Percentiles rank a stretch among this genome's conserved stretches.
These are phyloP conservation scores for Hydrozoanthus tunicans DNA, from an alignment of 64 coral and sea anemone genomes.

Conservation along the genomic window DNA sequence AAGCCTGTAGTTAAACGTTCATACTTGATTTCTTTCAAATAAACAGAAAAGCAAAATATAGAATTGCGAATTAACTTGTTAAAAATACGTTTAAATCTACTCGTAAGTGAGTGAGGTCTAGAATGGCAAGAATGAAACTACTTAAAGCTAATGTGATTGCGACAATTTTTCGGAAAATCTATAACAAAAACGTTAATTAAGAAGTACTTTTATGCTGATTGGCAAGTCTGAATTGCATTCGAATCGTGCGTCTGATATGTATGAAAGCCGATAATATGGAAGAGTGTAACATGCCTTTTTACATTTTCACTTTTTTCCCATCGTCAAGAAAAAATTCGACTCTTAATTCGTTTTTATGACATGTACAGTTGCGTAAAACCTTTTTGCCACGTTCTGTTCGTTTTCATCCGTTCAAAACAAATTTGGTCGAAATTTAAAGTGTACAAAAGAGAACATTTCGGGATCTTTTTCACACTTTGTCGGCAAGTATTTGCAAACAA, in stretches of 20 bases:
- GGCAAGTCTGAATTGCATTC: too few relatives aligned
- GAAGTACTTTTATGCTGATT: too few relatives aligned
- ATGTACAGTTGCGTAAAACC: neutral
- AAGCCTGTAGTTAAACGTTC: slow-evolving; percentile 24
- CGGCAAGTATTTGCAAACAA: slow-evolving; percentile 54
- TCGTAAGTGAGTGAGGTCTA: too few relatives aligned
- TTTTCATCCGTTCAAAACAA: neutral
- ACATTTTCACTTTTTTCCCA: too few relatives aligned
- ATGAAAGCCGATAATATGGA: too few relatives aligned
- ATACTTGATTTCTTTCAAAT: slow-evolving; percentile 34
- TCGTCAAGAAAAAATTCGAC: too few relatives aligned
- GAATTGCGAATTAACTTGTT: slow-evolving; percentile 7
- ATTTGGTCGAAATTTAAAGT: neutral
- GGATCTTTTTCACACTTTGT: slow-evolving; percentile 30
- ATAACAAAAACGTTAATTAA: too few relatives aligned
- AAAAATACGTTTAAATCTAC: neutral
- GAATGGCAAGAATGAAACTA: too few relatives aligned
- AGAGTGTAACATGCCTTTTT: too few relatives aligned
- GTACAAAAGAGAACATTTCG: slow-evolving; percentile 1
- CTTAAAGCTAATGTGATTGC: too few relatives aligned
- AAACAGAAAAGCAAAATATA: slow-evolving; percentile 17
- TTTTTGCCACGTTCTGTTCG: neutral
- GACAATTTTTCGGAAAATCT: too few relatives aligned
- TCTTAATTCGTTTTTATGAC: neutral
- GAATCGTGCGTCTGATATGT: too few relatives aligned